A percentile compares a stretch with the other conserved stretches of the same genome.
These are phyloP conservation scores for Muntiacus reevesi DNA, from an alignment of 2,113 vertebrate species.

Conservation along the genomic window DNA sequence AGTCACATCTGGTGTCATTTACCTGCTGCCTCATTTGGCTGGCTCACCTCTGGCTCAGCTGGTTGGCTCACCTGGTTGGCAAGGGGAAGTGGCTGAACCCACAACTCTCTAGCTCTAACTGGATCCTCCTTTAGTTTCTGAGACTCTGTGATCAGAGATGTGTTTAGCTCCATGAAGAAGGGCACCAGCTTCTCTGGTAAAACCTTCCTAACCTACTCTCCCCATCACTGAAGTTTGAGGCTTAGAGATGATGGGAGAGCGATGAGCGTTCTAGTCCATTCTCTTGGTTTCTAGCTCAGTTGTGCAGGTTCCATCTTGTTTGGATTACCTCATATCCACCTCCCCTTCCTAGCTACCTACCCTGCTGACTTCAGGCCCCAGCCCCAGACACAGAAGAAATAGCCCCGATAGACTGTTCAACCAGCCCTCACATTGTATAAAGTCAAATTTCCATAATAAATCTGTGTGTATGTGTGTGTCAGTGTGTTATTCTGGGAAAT, in stretches of 20 bases:
- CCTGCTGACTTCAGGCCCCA: background rate
- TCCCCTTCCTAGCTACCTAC: background rate
- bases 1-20: accelerated
- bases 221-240: background rate
- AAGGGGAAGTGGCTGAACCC: background rate
- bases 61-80: background rate
- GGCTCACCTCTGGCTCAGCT: background rate
- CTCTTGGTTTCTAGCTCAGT: background rate
- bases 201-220: no score
- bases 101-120: background rate
- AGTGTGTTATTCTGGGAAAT: background rate
- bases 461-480: accelerated
- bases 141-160: background rate
- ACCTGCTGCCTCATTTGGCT: background rate
- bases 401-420: background rate
- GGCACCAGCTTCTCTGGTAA: background rate
- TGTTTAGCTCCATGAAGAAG: background rate
- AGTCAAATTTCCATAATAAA: background rate
- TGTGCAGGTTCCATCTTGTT: background rate
- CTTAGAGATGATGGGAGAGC: background rate
- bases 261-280: background rate
- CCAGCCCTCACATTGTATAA: background rate
- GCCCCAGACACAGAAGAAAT: background rate
- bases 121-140: background rate
- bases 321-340: background rate